Evolutionary conservation across 2,888 invertebrate species (phyloP).

Genomic region (Cryptocephalus primarius): DNA sequence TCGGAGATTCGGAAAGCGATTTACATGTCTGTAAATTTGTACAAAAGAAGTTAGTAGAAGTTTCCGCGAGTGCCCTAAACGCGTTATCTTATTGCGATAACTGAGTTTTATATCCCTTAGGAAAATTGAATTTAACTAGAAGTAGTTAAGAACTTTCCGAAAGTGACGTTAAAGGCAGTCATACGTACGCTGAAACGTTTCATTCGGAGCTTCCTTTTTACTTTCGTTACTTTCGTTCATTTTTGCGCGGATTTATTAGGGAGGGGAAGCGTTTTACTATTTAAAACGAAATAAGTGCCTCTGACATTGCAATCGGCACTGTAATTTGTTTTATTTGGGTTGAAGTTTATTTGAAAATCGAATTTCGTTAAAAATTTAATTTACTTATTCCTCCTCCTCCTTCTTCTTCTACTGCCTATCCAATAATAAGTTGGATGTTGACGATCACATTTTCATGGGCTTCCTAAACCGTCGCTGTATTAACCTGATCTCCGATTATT

Average conservation of each 20-base stretch:
- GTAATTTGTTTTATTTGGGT: no score
- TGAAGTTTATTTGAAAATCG: no score
- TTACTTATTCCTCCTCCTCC: no score
- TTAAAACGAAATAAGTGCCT: no score
- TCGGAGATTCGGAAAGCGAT: constrained; percentile 9
- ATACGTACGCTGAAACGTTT: constrained; percentile 17
- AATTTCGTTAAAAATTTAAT: no score
- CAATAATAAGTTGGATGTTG: no score
- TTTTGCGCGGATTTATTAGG: constrained; percentile 1
- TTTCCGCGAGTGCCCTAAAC: constrained; percentile 19
- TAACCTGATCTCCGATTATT: no score
- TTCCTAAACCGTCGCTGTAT: no score
- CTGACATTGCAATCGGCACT: no score
- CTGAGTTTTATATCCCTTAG: constrained; percentile 23
- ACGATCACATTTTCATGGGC: no score
- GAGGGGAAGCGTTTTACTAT: background rate
- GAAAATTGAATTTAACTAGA: constrained; percentile 27
- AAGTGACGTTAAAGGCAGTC: constrained; percentile 20
- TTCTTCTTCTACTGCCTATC: no score
- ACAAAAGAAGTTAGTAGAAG: constrained; percentile 22
- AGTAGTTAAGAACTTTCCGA: constrained; percentile 27
- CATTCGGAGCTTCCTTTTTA: constrained; percentile 6
- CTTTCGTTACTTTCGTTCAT: background rate
- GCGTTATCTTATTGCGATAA: constrained; percentile 27
- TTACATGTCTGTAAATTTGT: constrained; percentile 17